Evolutionary conservation across 1,140 invertebrate species (phyloP).

Genomic region (Drosophila repleta): DNA sequence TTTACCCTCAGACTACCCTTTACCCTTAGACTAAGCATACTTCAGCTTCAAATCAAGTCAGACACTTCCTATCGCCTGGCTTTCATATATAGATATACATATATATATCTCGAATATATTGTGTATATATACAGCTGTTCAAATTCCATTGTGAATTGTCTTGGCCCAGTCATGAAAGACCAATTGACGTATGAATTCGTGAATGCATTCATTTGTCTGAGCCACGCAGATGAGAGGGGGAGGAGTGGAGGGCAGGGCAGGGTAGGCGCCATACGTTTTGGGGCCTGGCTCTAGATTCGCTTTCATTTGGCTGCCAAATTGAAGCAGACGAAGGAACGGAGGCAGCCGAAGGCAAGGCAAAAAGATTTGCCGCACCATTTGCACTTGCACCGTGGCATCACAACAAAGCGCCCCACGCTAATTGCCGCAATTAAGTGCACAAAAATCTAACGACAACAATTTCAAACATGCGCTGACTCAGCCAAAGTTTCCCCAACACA

Average conservation of each 20-base stretch:
- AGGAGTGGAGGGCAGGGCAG: not conserved
- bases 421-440: slow-evolving; percentile 77
- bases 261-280: not conserved
- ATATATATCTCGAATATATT: not conserved
- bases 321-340: not conserved
- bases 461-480: slow-evolving; percentile 41
- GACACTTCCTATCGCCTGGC: not conserved
- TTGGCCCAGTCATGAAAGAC: not conserved
- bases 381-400: slow-evolving; percentile 73
- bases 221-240: slow-evolving; percentile 4
- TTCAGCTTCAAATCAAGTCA: too few species aligned
- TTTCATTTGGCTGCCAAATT: slow-evolving; percentile 58
- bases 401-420: slow-evolving; percentile 80
- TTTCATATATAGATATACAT: not conserved
- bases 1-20: too few species aligned
- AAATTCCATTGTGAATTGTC: not conserved
- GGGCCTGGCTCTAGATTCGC: slow-evolving; percentile 13
- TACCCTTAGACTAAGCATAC: too few species aligned
- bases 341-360: slow-evolving; percentile 4
- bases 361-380: slow-evolving; percentile 69
- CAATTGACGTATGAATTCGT: slow-evolving; percentile 24
- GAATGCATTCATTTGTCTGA: slow-evolving; percentile 27
- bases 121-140: not conserved
- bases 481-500: not conserved
- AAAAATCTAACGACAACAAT: slow-evolving; percentile 79